Percentiles rank a stretch among this genome's conserved stretches.
These are phyloP conservation scores for Galago senegalensis DNA, from an alignment of 2,797 vertebrate species.

Conservation along the genomic window DNA sequence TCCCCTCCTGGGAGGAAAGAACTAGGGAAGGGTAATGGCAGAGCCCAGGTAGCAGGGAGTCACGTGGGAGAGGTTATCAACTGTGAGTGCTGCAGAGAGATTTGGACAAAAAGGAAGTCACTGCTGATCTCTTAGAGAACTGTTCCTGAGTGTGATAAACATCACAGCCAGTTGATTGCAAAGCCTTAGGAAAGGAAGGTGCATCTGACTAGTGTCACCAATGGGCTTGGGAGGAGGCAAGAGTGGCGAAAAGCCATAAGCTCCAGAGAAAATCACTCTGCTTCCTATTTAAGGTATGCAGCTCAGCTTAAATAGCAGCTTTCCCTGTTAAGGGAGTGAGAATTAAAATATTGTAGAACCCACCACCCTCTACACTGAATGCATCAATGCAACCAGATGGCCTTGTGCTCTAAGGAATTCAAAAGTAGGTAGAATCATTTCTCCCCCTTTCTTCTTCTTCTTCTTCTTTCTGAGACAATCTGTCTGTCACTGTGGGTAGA, in stretches of 20 bases:
- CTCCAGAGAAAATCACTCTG: not conserved
- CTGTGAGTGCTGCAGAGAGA: constrained; percentile 13
- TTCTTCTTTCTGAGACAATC: too few relatives aligned
- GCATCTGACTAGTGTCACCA: not conserved
- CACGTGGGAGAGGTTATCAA: constrained; percentile 1
- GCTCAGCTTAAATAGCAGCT: not conserved
- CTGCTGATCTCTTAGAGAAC: constrained; percentile 48
- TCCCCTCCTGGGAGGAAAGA: not conserved
- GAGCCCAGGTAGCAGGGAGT: not conserved
- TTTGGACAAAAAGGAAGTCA: constrained; percentile 50
- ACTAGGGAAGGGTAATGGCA: not conserved
- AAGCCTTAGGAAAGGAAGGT: not conserved
- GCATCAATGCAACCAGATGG: not conserved
- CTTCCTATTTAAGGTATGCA: constrained; percentile 34
- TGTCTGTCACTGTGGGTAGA: too few relatives aligned
- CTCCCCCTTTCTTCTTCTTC: too few relatives aligned
- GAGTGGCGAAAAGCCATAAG: not conserved
- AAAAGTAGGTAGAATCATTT: not conserved
- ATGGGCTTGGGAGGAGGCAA: not conserved
- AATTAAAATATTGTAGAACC: not conserved
- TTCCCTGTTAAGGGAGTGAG: not conserved
- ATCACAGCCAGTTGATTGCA: constrained; percentile 41
- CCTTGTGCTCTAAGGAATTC: not conserved
- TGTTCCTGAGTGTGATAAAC: constrained; percentile 19
- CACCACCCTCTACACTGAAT: not conserved